phyloP scores from a whole-genome alignment of 2,797 vertebrate species.

The Anableps anableps region DNA sequence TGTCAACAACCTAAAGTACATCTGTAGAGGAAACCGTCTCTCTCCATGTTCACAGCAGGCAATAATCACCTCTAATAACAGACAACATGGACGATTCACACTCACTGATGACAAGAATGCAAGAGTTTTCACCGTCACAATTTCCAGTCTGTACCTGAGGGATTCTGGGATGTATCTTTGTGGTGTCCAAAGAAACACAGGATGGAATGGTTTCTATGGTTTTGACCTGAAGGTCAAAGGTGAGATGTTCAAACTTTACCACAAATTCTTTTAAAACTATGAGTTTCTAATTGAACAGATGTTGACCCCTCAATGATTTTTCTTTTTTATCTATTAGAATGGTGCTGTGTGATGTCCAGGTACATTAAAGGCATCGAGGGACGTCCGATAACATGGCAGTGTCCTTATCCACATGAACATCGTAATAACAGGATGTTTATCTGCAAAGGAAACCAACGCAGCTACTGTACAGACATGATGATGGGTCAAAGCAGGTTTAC shows the following conservation, averaged over 20 bases:
- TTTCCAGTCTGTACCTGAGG: slow-evolving; percentile 27
- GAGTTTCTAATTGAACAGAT: not conserved
- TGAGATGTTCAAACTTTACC: not conserved
- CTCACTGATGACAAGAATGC: slow-evolving; percentile 10
- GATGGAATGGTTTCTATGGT: not conserved
- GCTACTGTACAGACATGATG: slow-evolving; percentile 13
- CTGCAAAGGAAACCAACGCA: slow-evolving; percentile 41
- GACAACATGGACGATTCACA: not conserved
- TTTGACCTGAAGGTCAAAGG: not conserved
- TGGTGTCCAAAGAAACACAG: not conserved
- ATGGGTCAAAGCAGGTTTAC: slow-evolving; percentile 36
- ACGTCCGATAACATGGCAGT: slow-evolving; percentile 15
- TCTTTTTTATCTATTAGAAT: slow-evolving; percentile 20
- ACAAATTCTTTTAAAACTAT: not conserved
- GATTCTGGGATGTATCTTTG: slow-evolving; percentile 58
- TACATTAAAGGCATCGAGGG: not conserved
- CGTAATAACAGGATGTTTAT: slow-evolving; percentile 40
- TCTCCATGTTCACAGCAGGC: slow-evolving; percentile 32
- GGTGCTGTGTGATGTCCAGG: slow-evolving; percentile 37
- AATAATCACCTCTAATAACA: fast-evolving
- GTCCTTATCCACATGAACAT: slow-evolving; percentile 44
- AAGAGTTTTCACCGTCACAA: slow-evolving; percentile 36
- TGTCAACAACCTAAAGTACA: slow-evolving; percentile 35
- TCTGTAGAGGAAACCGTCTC: slow-evolving; percentile 46
- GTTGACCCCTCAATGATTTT: not conserved